Evolutionary conservation across 2,113 vertebrate species (phyloP), one percentile per base, ranked within the genome.

Genomic region (Isurus oxyrinchus): DNA sequence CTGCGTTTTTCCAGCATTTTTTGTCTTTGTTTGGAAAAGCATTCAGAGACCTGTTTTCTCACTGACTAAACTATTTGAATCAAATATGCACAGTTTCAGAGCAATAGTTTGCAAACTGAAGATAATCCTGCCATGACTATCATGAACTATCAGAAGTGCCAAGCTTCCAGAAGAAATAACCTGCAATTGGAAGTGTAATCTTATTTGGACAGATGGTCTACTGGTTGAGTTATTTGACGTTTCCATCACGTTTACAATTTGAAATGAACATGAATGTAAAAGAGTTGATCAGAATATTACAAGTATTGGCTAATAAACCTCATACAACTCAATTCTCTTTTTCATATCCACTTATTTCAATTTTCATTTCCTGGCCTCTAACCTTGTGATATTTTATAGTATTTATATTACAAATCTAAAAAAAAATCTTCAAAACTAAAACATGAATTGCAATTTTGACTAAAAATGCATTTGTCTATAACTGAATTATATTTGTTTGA

Each of bases 51-150:
- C 23, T 1, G 31, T 14, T 93, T 31, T 63, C n/a, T 93, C n/a
- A 66, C n/a, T 40, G 90, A 66, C 35, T 67, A 23, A 0, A 44
- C 16, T 59, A 40, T 59, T 61, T 40, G 35, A 94, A 25, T 94
- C 61, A 94, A 40, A 66, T 63, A 66, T 66, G 61, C 66, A 95
- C 23, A 49, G 61, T 95, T 67, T 69, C 63, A 27, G 63, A 27
- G 93, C 93, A 67, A 66, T 40, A 44, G 63, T 8, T 69, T 95
- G 94, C 21, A 69, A 94, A 95, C 94, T 69, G 94, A 69, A 95
- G 94, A 95, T 95, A 95, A 69, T 69, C 49, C 66, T 69, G 94
- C 63, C 63, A 53, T 67, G 40, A 67, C 63, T 13, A 49, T 21
- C 61, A 95, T 67, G 59, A 95, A 7, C 2, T 49, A 95, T 72